These are phyloP conservation scores for Uropetala carovei DNA, from an alignment of 2,888 invertebrate genomes.

Conservation along the genomic window DNA sequence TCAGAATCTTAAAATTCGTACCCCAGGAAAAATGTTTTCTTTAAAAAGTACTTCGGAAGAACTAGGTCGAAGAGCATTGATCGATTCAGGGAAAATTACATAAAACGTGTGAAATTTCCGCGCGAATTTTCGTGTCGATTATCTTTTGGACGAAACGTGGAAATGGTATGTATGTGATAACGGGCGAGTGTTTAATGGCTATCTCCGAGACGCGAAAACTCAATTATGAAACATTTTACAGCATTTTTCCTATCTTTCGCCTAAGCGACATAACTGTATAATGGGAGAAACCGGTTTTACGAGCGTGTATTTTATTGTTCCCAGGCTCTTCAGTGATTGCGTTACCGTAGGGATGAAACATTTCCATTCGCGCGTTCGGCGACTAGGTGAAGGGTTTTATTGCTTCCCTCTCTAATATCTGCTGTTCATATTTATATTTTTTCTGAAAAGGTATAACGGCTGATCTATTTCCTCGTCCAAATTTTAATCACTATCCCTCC, in stretches of 20 bases:
- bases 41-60: no score
- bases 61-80: no score
- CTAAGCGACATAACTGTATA: background rate
- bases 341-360: conserved; percentile 6
- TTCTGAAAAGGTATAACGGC: no score
- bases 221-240: background rate
- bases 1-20: no score
- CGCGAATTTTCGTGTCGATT: no score
- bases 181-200: background rate
- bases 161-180: background rate
- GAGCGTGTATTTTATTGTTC: background rate
- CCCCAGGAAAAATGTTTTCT: no score
- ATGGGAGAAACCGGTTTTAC: background rate
- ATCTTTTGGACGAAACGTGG: background rate
- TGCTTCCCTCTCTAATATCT: background rate
- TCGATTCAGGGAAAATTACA: no score
- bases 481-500: background rate
- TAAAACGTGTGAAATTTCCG: no score
- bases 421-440: background rate
- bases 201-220: background rate
- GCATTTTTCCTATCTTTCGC: background rate
- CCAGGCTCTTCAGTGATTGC: background rate
- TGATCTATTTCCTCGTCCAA: background rate
- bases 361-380: background rate
- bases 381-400: background rate